Conservation (phyloP, 2,888 invertebrate species). For the Acheta domesticus region DNA sequence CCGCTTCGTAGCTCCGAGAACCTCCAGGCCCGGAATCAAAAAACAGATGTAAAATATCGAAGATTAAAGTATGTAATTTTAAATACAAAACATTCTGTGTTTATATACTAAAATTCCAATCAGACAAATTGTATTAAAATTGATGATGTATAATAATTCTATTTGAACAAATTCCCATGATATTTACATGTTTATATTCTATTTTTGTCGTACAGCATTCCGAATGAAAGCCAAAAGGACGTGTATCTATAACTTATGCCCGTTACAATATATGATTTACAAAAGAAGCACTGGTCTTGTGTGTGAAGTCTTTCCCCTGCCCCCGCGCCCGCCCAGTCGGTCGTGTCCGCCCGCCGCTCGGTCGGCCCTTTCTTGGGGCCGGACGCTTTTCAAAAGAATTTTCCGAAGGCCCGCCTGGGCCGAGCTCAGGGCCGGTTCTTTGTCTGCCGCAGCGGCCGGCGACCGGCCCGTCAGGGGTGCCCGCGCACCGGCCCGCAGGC, state of each 20-base stretch:
- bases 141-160: neutral
- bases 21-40: neutral
- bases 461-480: neutral
- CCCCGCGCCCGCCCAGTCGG: too few species aligned
- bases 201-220: slow-evolving; percentile 28
- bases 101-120: slow-evolving; percentile 18
- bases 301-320: neutral
- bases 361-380: slow-evolving; percentile 18
- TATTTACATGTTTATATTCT: slow-evolving; percentile 28
- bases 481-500: neutral
- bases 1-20: neutral
- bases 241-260: slow-evolving; percentile 29
- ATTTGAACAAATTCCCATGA: slow-evolving; percentile 19
- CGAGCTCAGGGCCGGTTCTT: neutral
- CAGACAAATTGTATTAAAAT: slow-evolving; percentile 10
- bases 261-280: slow-evolving; percentile 30
- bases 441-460: neutral
- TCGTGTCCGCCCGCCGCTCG: neutral
- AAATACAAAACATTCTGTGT: neutral
- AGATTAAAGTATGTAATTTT: neutral
- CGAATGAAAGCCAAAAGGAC: slow-evolving; percentile 29
- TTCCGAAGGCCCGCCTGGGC: slow-evolving; percentile 18
- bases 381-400: slow-evolving; percentile 8
- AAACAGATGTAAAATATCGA: neutral
- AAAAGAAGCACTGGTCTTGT: neutral